Conservation (phyloP, 2,113 vertebrate species). For the Hirundichthys speculiger region DNA sequence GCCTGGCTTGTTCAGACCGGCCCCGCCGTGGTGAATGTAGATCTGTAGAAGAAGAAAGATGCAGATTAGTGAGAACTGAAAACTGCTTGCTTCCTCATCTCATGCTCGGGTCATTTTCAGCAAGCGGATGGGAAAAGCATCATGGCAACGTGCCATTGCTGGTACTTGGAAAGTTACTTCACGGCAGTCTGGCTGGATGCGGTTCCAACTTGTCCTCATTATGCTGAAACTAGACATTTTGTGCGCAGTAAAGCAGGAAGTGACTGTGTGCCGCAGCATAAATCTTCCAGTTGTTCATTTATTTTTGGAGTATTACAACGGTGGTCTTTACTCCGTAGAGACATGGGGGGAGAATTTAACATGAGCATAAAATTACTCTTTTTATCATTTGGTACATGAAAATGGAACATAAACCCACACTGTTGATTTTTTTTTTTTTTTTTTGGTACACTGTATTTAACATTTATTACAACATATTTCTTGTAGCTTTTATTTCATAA, state of each 20-base stretch:
- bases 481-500: too few relatives aligned
- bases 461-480: too few relatives aligned
- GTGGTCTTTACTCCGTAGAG: slow-evolving; percentile 1
- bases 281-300: slow-evolving; percentile 14
- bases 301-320: slow-evolving; percentile 16
- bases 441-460: too few relatives aligned
- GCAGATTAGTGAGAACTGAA: neutral
- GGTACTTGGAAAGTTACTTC: slow-evolving; percentile 51
- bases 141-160: slow-evolving; percentile 30
- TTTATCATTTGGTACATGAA: too few relatives aligned
- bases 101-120: neutral
- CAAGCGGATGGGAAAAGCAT: slow-evolving; percentile 38
- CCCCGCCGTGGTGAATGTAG: too few relatives aligned
- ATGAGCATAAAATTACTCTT: too few relatives aligned
- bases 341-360: neutral
- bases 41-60: neutral
- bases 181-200: slow-evolving; percentile 43
- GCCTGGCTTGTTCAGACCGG: neutral
- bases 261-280: slow-evolving; percentile 40
- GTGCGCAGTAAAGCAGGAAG: slow-evolving; percentile 51
- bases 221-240: slow-evolving; percentile 45
- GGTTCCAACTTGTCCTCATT: slow-evolving; percentile 41
- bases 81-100: neutral
- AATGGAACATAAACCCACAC: too few relatives aligned
- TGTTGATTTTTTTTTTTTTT: too few relatives aligned